A percentile compares a stretch with the other conserved stretches of the same genome.
These are phyloP conservation scores for Nasonovia ribisnigri DNA, from an alignment of 2,888 invertebrate species.

Conservation along the genomic window DNA sequence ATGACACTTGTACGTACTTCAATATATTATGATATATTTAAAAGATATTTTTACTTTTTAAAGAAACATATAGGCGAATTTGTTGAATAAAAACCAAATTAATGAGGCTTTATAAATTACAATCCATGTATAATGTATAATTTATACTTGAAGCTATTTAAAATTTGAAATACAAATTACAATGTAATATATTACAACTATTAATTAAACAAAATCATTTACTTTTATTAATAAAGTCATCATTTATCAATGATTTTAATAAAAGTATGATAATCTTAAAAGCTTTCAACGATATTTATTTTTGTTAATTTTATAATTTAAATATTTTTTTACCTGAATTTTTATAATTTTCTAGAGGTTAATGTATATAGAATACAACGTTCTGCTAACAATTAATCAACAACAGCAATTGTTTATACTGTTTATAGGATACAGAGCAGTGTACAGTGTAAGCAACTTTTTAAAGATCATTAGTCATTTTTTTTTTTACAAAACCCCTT, in stretches of 20 bases:
- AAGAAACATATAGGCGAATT: background rate
- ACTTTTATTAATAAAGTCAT: background rate
- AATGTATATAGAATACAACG: slow-evolving; percentile 24
- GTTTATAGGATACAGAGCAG: slow-evolving; percentile 22
- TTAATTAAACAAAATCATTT: background rate
- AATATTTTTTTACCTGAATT: slow-evolving; percentile 31
- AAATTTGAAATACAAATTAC: background rate
- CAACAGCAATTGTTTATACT: slow-evolving; percentile 54
- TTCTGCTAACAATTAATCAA: slow-evolving; percentile 53
- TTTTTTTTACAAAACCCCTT: slow-evolving; percentile 47
- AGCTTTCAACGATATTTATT: slow-evolving; percentile 16
- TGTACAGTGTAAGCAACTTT: slow-evolving; percentile 37
- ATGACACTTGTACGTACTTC: background rate
- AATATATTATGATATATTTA: background rate
- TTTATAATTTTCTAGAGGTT: slow-evolving; percentile 28
- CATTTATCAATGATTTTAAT: background rate
- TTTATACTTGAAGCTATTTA: background rate
- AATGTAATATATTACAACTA: background rate
- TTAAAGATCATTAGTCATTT: slow-evolving; percentile 61
- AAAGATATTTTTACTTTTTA: background rate
- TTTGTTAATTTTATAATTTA: slow-evolving; percentile 35
- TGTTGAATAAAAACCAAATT: background rate
- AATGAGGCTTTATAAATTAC: background rate
- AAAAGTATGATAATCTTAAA: slow-evolving; percentile 3
- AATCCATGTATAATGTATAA: background rate